Conservation (phyloP, 1,140 invertebrate genomes). For the Semibalanus balanoides region DNA sequence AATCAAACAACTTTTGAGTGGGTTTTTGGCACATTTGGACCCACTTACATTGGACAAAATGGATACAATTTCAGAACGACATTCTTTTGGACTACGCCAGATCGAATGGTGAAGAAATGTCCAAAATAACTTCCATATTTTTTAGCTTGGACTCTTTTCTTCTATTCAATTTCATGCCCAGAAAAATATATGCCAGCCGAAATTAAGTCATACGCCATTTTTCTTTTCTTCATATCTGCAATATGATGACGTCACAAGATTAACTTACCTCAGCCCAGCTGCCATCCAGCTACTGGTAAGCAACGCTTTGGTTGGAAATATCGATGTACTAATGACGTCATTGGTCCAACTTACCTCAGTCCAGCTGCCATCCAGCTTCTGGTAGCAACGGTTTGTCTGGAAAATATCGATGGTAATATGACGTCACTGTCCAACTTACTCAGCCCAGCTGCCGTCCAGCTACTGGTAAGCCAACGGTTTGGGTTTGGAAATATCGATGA, state of each 20-base stretch:
- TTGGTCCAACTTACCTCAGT: constrained; percentile 9
- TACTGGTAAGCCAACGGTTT: constrained; percentile 22
- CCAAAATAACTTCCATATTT: no score
- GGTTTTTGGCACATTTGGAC: no score
- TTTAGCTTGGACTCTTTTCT: no score
- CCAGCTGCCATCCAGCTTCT: constrained; percentile 12
- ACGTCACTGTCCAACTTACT: constrained; percentile 11
- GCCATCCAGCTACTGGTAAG: constrained; percentile 5
- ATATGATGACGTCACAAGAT: no score
- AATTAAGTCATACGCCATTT: no score
- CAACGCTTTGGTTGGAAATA: constrained; percentile 48
- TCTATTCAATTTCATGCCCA: no score
- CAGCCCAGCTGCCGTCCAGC: constrained; percentile 11
- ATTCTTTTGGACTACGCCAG: no score
- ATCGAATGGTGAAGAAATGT: background rate
- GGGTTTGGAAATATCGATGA: constrained; percentile 64
- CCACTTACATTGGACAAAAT: no score
- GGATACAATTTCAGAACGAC: no score
- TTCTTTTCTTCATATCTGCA: no score
- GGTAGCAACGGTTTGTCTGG: constrained; percentile 32
- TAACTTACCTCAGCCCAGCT: constrained; percentile 13
- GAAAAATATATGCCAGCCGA: no score
- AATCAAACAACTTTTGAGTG: no score
- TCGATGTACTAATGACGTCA: constrained; percentile 77
- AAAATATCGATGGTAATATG: constrained; percentile 80